Base-by-base conservation (phyloP, 2,888 invertebrate species). In the Leistus spinibarbis region DNA sequence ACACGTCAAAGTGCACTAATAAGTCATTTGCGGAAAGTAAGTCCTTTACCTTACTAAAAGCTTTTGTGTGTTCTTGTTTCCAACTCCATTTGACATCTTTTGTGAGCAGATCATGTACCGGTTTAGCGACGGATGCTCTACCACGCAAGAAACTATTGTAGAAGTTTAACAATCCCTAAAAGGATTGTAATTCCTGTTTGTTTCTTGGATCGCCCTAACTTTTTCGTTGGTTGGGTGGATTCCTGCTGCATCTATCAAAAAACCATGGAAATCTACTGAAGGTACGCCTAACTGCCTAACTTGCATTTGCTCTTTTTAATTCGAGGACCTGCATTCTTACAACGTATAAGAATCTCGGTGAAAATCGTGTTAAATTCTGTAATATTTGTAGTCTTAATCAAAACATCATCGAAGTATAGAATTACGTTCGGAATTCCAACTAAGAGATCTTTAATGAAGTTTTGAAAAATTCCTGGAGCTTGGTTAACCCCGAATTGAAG, bases 91-190 rank as follows among this genome's bases (percentile, higher is more conserved):
- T 75, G 40, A 69, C 77, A 63, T 80, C 77, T 69, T 80, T 77
- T 56, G 76, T 64, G 3, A 81, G 66, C 7, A 83, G 70, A 3
- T 68, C 62, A 64, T 82, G 79, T 4, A 83, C 69, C 3, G 82
- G 82, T 3, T 69, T 70, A 10, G 79, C 77, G 24, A 80, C 77
- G 3, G 23, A 53, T 2, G 81, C 24, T 54, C 77, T 77, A 20
- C 80, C 78, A 19, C 77, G 73, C 9, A 82, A 77, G 76, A 83
- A 84, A 69, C 79, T 81, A 7, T 79, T 67, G 76, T 83, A 83
- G 77, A 83, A 84, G 72, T 81, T 82, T 4, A 81, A 73, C 23
- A 81, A 54, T 3, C 68, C 68, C 23, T 54, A 56, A 54, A 68
- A 68, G 20, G 56, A 68, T 56, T 68, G 54, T n/a, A 54, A 57